Evolutionary conservation across 2,797 vertebrate species (phyloP).

Genomic region (Peromyscus melanophrys): DNA sequence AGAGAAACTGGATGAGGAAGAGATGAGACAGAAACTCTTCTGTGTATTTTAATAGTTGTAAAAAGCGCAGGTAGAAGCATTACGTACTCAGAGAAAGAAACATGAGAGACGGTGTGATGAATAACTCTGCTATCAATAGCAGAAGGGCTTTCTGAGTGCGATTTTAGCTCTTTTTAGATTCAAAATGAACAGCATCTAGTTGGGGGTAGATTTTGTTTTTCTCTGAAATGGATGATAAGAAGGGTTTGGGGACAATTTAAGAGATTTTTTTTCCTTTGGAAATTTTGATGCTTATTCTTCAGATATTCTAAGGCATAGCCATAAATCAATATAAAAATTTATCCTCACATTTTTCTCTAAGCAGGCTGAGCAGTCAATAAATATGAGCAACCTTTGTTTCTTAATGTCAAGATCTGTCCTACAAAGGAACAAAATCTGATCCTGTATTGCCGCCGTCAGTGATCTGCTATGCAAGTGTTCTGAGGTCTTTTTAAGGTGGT

Average conservation of each 20-base stretch:
- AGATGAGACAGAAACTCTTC: not conserved
- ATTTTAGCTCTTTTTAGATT: not conserved
- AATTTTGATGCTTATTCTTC: not conserved
- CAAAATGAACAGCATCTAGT: not conserved
- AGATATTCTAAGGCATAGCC: not conserved
- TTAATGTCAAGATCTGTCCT: not conserved
- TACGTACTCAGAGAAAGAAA: not conserved
- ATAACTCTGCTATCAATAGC: not conserved
- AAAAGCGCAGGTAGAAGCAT: not conserved
- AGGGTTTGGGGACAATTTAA: not conserved
- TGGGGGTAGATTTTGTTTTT: not conserved
- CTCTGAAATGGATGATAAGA: not conserved
- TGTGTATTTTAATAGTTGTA: not conserved
- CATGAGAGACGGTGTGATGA: not conserved
- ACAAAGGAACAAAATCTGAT: conserved; percentile 34
- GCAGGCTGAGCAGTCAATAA: conserved; percentile 21
- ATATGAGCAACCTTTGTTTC: conserved; percentile 31
- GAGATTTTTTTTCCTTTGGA: not conserved
- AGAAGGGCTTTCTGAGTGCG: not conserved
- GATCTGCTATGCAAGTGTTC: not conserved
- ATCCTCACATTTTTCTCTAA: conserved; percentile 28
- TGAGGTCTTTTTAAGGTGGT: not conserved
- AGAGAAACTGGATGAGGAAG: not conserved
- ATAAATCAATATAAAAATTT: conserved; percentile 46
- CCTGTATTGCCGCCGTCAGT: conserved; percentile 25